Conservation (phyloP, 2,888 invertebrate genomes). For the Drosophila planitibia region DNA sequence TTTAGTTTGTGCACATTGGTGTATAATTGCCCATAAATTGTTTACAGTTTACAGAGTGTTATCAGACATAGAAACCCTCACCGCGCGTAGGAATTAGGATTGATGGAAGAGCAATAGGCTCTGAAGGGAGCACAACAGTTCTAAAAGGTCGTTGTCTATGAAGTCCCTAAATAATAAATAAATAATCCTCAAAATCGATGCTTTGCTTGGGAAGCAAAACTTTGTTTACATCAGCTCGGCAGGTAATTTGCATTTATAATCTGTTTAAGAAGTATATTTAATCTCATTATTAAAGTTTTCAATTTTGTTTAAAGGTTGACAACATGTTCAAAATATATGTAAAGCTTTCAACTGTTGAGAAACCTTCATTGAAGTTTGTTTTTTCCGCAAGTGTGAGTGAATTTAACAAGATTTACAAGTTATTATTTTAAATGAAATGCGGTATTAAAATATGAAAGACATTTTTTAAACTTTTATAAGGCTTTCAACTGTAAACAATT, state of each 20-base stretch:
- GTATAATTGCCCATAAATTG: not conserved
- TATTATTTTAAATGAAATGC: not conserved
- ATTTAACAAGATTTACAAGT: not conserved
- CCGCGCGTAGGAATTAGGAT: not conserved
- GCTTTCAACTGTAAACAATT: not conserved
- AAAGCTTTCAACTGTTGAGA: not conserved
- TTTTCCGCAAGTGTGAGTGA: not conserved
- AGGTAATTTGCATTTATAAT: too few relatives aligned
- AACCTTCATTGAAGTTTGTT: not conserved
- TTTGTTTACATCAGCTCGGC: not conserved
- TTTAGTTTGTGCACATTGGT: slow-evolving; percentile 34
- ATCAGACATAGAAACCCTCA: not conserved
- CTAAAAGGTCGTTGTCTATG: not conserved
- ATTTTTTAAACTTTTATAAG: not conserved
- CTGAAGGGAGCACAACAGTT: not conserved
- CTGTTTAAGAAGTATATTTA: not conserved
- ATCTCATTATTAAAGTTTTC: not conserved
- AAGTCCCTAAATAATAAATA: not conserved
- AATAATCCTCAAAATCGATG: not conserved
- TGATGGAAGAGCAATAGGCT: not conserved
- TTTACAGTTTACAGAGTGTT: not conserved
- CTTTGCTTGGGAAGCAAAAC: not conserved
- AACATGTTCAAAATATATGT: not conserved
- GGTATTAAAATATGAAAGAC: not conserved
- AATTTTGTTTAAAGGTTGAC: not conserved